phyloP scores from a whole-genome alignment of 2,888 invertebrate species.

The Trimorus sp. region DNA sequence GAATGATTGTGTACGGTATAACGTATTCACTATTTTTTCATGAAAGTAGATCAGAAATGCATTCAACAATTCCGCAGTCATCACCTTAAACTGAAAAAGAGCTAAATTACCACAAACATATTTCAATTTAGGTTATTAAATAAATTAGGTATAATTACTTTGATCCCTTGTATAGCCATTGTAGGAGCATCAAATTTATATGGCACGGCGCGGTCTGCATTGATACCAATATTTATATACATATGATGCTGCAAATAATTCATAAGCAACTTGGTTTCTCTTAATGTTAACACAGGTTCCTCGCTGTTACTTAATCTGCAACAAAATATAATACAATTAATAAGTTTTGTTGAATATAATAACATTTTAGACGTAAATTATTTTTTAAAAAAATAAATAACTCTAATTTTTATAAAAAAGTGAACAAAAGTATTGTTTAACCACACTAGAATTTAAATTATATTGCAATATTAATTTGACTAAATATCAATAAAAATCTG shows the following conservation, averaged over 20 bases:
- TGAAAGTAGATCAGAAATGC: constrained; percentile 74
- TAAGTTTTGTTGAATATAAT: too few relatives aligned
- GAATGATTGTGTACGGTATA: constrained; percentile 62
- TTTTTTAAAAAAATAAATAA: too few relatives aligned
- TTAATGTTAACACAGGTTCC: constrained; percentile 35
- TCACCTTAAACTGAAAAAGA: constrained; percentile 74
- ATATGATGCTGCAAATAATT: constrained; percentile 72
- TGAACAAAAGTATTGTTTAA: too few relatives aligned
- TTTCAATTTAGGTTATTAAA: constrained; percentile 11
- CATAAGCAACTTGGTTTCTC: constrained; percentile 73
- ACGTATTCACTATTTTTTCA: constrained; percentile 73
- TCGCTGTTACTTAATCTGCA: constrained; percentile 39
- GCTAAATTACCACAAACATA: neutral
- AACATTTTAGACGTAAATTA: too few relatives aligned
- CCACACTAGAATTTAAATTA: too few relatives aligned
- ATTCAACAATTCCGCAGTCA: constrained; percentile 68
- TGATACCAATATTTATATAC: constrained; percentile 67
- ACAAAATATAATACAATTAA: too few relatives aligned
- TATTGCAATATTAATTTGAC: too few relatives aligned
- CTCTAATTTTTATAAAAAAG: too few relatives aligned
- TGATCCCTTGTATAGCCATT: constrained; percentile 74
- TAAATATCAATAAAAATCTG: too few relatives aligned
- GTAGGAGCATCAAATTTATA: constrained; percentile 73
- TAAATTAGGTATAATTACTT: constrained; percentile 67
- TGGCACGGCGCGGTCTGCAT: constrained; percentile 73